Evolutionary conservation across 2,113 vertebrate genomes (phyloP), one percentile per base, ranked within the genome.

Genomic region (Noctilio leporinus): DNA sequence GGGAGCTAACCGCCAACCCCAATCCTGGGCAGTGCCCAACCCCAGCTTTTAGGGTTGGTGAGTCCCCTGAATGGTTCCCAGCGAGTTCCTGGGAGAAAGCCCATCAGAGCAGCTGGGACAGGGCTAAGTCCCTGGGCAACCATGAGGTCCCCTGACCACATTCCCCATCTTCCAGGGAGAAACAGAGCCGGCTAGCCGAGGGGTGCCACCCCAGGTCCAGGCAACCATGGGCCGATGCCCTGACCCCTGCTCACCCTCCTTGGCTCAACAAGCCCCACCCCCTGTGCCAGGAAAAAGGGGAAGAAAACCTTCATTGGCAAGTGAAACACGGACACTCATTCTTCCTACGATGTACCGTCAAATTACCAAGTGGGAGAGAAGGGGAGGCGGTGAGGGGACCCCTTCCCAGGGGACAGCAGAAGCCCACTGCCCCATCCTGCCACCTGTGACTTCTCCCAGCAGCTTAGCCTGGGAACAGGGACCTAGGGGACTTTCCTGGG

Each of bases 311-410:
- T 22, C 45, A 55, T 0, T 65, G 59, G 77, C 59, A 17, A 76
- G 57, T 1, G 10, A 53, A n/a, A 62, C 22, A 5, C 4, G 35
- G 40, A 78, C 55, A 81, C 51, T 12, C 40, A 69, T 24, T 77
- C 72, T 89, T 86, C 51, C 49, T n/a, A n/a, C n/a, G n/a, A 35
- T 55, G 24, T 3, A 51, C 26, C 70, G 49, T 38, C 53, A 14
- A 10, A 10, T 20, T 3, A 12, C 38, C 38, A 86, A 19, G 75
- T 0, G 3, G 38, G 26, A 7, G 40, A 15, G 51, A 15, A 3
- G 70, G 17, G 30, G 12, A 0, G n/a, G 28, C 3, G 28, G 3
- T 0, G 3, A 26, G 12, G 38, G 0, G 22, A 22, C 11, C 78
- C 33, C 64, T 35, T 30, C 45, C 65, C 30, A 0, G 83, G 40